These are phyloP conservation scores for Temnothorax ravouxi DNA, from an alignment of 2,888 invertebrate species.

Conservation along the genomic window DNA sequence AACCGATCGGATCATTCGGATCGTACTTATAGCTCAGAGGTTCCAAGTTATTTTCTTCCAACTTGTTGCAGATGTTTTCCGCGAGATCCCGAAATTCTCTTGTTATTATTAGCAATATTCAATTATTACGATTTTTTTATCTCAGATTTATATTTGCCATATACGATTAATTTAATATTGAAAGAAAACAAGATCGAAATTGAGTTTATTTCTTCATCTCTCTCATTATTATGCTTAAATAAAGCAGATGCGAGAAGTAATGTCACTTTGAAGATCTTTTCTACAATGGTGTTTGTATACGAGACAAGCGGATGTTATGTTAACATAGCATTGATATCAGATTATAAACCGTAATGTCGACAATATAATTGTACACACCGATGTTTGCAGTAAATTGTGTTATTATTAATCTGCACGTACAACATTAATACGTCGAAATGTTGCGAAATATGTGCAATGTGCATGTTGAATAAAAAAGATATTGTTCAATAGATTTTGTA, in stretches of 20 bases:
- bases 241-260: background rate
- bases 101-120: background rate
- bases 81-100: background rate
- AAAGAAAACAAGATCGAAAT: background rate
- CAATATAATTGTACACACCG: slow-evolving; percentile 19
- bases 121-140: background rate
- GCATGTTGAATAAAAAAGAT: background rate
- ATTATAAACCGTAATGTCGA: background rate
- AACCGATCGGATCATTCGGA: slow-evolving; percentile 21
- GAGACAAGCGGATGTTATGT: background rate
- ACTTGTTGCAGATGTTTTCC: slow-evolving; percentile 19
- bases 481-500: background rate
- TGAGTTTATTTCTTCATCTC: background rate
- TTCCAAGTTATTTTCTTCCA: background rate
- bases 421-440: slow-evolving; percentile 2
- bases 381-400: slow-evolving; percentile 19
- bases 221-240: background rate
- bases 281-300: background rate
- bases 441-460: background rate
- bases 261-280: background rate
- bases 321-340: background rate
- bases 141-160: background rate
- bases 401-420: slow-evolving; percentile 10
- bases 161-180: background rate
- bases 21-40: slow-evolving; percentile 18